Evolutionary conservation across 2,797 vertebrate genomes (phyloP).

Genomic region (Thaleichthys pacificus): DNA sequence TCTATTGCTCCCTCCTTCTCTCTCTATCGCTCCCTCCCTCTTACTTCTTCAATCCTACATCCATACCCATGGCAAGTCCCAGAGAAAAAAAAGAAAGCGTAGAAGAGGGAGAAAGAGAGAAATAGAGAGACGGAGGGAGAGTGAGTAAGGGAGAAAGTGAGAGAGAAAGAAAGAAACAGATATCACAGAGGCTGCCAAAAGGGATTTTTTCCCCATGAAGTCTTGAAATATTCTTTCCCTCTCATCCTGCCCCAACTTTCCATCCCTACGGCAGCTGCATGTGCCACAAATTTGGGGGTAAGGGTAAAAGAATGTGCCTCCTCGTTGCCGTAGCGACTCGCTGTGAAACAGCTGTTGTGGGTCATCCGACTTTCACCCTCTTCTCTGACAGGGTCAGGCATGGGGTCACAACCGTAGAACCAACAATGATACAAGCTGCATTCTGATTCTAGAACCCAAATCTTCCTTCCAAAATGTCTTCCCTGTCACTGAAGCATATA

Average conservation of each 20-base stretch:
- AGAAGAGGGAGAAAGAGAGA: background rate
- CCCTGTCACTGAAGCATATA: background rate
- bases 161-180: background rate
- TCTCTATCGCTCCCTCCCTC: slow-evolving; percentile 22
- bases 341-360: slow-evolving; percentile 14
- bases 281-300: slow-evolving; percentile 3
- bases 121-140: slow-evolving; percentile 6
- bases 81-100: background rate
- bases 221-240: slow-evolving; percentile 41
- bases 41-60: slow-evolving; percentile 12
- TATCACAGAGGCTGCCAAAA: slow-evolving; percentile 15
- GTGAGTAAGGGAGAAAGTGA: slow-evolving; percentile 18
- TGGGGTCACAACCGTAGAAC: background rate
- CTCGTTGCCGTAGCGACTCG: background rate
- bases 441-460: background rate
- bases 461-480: background rate
- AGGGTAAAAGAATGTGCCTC: slow-evolving; percentile 6
- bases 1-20: slow-evolving; percentile 20
- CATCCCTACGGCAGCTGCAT: slow-evolving; percentile 15
- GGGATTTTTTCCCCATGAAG: slow-evolving; percentile 48
- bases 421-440: background rate
- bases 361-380: slow-evolving; percentile 12
- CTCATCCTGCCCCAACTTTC: slow-evolving; percentile 6
- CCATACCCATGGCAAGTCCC: background rate
- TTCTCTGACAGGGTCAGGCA: background rate